phyloP scores from a whole-genome alignment of 2,888 invertebrate species.

The Phasia obesa region DNA sequence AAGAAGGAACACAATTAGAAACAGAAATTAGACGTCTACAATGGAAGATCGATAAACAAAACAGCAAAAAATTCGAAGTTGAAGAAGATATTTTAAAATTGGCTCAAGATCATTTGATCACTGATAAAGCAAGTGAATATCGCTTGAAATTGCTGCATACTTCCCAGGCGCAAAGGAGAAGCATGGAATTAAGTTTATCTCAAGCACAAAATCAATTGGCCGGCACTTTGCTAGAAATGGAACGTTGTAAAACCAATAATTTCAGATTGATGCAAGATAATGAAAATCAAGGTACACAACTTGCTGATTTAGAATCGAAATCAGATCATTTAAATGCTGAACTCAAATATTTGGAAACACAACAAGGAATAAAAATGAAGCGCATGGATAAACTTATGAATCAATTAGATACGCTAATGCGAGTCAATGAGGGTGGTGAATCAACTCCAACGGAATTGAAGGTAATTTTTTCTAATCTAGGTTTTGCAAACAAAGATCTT shows the following conservation, averaged over 20 bases:
- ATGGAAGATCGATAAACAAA: conserved; percentile 83
- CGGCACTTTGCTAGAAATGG: conserved; percentile 82
- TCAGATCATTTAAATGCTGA: conserved; percentile 82
- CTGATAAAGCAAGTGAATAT: conserved; percentile 86
- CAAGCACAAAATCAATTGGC: conserved; percentile 85
- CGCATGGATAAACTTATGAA: conserved; percentile 83
- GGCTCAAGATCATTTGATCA: conserved; percentile 87
- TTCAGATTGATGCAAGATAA: conserved; percentile 75
- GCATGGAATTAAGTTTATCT: conserved; percentile 80
- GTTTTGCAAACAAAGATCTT: no score
- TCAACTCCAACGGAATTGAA: conserved; percentile 70
- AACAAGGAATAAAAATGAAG: conserved; percentile 83
- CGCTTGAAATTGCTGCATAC: conserved; percentile 82
- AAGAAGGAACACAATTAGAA: conserved; percentile 80
- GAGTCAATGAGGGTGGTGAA: conserved; percentile 82
- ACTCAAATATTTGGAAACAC: conserved; percentile 82
- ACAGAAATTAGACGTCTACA: conserved; percentile 79
- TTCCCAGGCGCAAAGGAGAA: conserved; percentile 82
- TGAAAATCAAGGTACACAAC: conserved; percentile 75
- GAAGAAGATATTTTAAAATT: conserved; percentile 87
- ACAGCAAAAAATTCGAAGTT: conserved; percentile 84
- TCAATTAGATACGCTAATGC: conserved; percentile 83
- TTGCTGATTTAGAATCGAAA: conserved; percentile 82
- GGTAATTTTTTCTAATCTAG: conserved; percentile 72
- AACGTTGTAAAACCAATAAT: conserved; percentile 79